Percentiles rank a stretch among this genome's conserved stretches.
Evolutionary conservation across 2,888 invertebrate genomes (phyloP).

Genomic region (Pollenia griseotomentosa): DNA sequence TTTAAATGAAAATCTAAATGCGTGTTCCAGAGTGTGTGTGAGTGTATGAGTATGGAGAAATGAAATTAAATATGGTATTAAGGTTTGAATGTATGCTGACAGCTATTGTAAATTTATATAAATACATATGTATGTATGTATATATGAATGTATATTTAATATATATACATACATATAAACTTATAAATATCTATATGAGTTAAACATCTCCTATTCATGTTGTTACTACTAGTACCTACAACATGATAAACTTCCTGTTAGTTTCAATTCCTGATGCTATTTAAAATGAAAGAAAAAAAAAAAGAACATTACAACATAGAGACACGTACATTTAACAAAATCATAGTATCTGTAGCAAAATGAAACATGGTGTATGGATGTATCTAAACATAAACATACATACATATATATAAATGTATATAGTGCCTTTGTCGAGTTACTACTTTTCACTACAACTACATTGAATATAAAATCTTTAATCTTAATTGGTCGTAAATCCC

Average conservation of each 20-base stretch:
- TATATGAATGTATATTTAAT: slow-evolving; percentile 1
- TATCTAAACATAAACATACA: neutral
- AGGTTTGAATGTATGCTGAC: slow-evolving; percentile 61
- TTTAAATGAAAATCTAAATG: slow-evolving; percentile 54
- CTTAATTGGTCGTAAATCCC: slow-evolving; percentile 72
- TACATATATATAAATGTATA: neutral
- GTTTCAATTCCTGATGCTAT: slow-evolving; percentile 12
- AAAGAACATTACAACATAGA: slow-evolving; percentile 30
- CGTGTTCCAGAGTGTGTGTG: slow-evolving; percentile 26
- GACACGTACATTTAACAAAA: slow-evolving; percentile 61
- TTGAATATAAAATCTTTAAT: slow-evolving; percentile 67
- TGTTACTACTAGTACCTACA: slow-evolving; percentile 4
- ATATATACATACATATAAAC: slow-evolving; percentile 4
- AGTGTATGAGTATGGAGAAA: slow-evolving; percentile 15
- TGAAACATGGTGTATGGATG: slow-evolving; percentile 23
- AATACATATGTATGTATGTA: neutral
- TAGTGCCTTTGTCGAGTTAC: slow-evolving; percentile 50
- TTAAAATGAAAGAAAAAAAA: neutral
- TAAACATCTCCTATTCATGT: slow-evolving; percentile 1
- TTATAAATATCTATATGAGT: neutral
- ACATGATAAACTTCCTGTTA: slow-evolving; percentile 20
- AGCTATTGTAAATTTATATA: slow-evolving; percentile 19
- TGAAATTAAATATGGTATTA: slow-evolving; percentile 64
- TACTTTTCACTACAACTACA: slow-evolving; percentile 43
- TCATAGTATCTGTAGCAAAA: slow-evolving; percentile 30